phyloP scores from a whole-genome alignment of 1,140 invertebrate species.

The Atta colombica region DNA sequence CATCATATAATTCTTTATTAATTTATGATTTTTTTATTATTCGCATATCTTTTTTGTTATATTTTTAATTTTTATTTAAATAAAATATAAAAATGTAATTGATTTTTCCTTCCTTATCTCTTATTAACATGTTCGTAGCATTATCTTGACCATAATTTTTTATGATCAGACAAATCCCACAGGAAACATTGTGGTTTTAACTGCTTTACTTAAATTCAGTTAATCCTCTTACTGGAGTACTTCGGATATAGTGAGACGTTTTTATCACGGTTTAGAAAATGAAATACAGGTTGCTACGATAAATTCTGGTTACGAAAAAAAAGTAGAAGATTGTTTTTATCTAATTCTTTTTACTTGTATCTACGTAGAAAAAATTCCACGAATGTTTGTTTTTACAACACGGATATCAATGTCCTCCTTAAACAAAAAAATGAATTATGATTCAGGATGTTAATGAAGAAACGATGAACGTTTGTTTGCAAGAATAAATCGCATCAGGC shows the following conservation, averaged over 20 bases:
- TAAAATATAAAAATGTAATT: not conserved
- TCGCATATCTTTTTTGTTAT: not conserved
- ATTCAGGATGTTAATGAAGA: slow-evolving; percentile 2
- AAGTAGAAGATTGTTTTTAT: not conserved
- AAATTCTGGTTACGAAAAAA: not conserved
- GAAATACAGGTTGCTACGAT: slow-evolving; percentile 17
- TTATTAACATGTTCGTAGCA: slow-evolving; percentile 17
- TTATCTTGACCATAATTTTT: slow-evolving; percentile 43
- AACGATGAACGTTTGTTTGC: slow-evolving; percentile 36
- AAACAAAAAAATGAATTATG: slow-evolving; percentile 28
- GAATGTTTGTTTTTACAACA: not conserved
- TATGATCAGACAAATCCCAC: slow-evolving; percentile 22
- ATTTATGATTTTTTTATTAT: too few species aligned
- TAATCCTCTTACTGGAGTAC: slow-evolving; percentile 30
- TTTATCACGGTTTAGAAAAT: slow-evolving; percentile 24
- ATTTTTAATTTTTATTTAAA: too few species aligned
- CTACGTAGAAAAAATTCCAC: not conserved
- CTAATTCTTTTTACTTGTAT: not conserved
- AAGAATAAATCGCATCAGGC: slow-evolving; percentile 28
- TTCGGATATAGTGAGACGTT: slow-evolving; percentile 20
- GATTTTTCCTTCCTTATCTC: not conserved
- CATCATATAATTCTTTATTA: not conserved
- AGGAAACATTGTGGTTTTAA: slow-evolving; percentile 18
- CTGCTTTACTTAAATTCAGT: slow-evolving; percentile 49
- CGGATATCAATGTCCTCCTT: slow-evolving; percentile 5